These are phyloP conservation scores for Nymphalis c-album DNA, from an alignment of 2,888 invertebrate species.

Conservation along the genomic window DNA sequence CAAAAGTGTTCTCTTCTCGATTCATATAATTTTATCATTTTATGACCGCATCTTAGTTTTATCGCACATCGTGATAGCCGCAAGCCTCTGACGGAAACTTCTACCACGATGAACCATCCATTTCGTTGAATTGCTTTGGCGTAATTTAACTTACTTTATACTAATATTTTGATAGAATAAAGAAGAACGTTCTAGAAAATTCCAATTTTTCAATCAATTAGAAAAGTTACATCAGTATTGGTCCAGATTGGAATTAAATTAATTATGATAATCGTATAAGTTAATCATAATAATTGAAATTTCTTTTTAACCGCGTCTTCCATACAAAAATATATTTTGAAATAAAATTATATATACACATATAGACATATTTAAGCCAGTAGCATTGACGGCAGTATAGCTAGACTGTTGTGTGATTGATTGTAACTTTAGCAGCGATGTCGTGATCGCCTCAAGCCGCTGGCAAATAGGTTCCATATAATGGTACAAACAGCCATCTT, in stretches of 20 bases:
- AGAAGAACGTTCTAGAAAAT: background rate
- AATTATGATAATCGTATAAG: too few relatives aligned
- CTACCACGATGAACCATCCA: constrained; percentile 22
- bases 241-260: too few relatives aligned
- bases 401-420: constrained; percentile 1
- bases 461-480: background rate
- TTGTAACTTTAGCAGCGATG: background rate
- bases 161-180: background rate
- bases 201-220: background rate
- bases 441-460: constrained; percentile 3
- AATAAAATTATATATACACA: background rate
- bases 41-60: constrained; percentile 24
- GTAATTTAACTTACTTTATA: constrained; percentile 12
- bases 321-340: too few relatives aligned
- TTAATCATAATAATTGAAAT: too few relatives aligned
- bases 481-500: background rate
- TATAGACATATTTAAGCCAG: background rate
- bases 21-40: constrained; percentile 7
- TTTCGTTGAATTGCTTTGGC: constrained; percentile 20
- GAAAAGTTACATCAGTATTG: background rate
- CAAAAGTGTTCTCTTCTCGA: background rate
- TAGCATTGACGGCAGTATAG: constrained; percentile 1
- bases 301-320: too few relatives aligned
- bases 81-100: constrained; percentile 32
- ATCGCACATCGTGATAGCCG: constrained; percentile 37